phyloP scores from a whole-genome alignment of 2,797 vertebrate species.

The Melanotaenia boesemani region DNA sequence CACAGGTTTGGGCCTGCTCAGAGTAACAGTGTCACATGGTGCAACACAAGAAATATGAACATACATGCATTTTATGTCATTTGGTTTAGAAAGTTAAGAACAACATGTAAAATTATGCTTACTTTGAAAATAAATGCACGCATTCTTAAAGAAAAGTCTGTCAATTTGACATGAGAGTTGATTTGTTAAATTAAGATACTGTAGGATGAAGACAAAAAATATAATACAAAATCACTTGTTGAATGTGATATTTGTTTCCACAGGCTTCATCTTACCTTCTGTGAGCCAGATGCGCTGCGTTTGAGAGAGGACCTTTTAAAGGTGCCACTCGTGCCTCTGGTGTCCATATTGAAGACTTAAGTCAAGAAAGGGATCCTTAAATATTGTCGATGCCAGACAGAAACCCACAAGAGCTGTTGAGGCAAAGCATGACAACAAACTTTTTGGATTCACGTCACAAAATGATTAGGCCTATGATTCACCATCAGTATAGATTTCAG shows the following conservation, averaged over 20 bases:
- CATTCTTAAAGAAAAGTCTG: not conserved
- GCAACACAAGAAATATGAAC: constrained; percentile 2
- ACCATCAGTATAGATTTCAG: constrained; percentile 42
- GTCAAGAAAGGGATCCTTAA: constrained; percentile 40
- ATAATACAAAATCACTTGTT: constrained; percentile 28
- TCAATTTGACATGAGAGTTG: not conserved
- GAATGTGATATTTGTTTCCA: constrained; percentile 22
- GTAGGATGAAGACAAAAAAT: not conserved
- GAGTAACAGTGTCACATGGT: constrained; percentile 29
- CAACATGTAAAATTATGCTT: not conserved
- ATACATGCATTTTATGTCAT: not conserved
- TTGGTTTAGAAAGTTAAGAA: not conserved
- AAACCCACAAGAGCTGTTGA: constrained; percentile 18
- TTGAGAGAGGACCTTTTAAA: constrained; percentile 92
- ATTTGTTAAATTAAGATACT: not conserved
- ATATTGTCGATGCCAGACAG: constrained; percentile 19
- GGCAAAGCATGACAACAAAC: constrained; percentile 26
- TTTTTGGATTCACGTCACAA: constrained; percentile 18
- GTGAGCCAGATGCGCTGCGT: constrained; percentile 91
- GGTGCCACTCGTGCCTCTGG: constrained; percentile 82
- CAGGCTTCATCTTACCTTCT: constrained; percentile 89
- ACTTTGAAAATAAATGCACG: not conserved
- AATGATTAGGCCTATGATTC: constrained; percentile 30
- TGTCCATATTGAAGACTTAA: constrained; percentile 76
- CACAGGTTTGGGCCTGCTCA: not conserved